A percentile compares a stretch with the other conserved stretches of the same genome.
Evolutionary conservation across 2,797 vertebrate genomes (phyloP).

Genomic region (Molothrus ater): DNA sequence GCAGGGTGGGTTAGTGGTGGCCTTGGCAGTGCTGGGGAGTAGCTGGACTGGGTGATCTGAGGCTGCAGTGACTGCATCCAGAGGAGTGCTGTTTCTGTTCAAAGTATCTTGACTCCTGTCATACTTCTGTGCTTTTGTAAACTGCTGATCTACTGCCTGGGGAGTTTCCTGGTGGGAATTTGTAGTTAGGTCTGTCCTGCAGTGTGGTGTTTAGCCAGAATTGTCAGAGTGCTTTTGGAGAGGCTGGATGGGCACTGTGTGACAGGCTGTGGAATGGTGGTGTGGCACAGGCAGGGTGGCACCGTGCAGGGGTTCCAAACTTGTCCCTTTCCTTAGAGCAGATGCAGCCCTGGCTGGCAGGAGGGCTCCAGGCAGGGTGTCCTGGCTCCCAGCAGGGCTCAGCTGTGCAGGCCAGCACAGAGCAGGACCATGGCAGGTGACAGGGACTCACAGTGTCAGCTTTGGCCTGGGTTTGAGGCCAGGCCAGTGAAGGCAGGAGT

Average conservation of each 20-base stretch:
- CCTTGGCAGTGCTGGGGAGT: not conserved
- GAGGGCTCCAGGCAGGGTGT: not conserved
- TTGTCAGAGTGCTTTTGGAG: not conserved
- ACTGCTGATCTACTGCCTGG: not conserved
- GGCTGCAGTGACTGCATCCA: not conserved
- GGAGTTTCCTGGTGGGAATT: not conserved
- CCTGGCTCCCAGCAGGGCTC: not conserved
- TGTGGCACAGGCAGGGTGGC: not conserved
- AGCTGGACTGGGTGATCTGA: not conserved
- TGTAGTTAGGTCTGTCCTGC: not conserved
- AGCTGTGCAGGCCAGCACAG: not conserved
- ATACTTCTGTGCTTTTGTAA: not conserved
- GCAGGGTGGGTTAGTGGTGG: not conserved
- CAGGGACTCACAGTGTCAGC: not conserved
- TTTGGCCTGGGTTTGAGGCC: too few species aligned
- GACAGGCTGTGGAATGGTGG: fast-evolving
- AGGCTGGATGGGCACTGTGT: not conserved
- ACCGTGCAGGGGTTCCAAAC: not conserved
- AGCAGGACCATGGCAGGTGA: not conserved
- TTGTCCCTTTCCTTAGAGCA: not conserved
- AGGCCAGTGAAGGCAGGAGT: not conserved
- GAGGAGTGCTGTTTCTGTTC: not conserved
- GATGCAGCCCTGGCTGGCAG: not conserved
- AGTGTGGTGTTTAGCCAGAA: not conserved
- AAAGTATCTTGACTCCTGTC: not conserved